These are phyloP conservation scores for Pelobates cultripes DNA, from an alignment of 2,797 vertebrate genomes.

Conservation along the genomic window DNA sequence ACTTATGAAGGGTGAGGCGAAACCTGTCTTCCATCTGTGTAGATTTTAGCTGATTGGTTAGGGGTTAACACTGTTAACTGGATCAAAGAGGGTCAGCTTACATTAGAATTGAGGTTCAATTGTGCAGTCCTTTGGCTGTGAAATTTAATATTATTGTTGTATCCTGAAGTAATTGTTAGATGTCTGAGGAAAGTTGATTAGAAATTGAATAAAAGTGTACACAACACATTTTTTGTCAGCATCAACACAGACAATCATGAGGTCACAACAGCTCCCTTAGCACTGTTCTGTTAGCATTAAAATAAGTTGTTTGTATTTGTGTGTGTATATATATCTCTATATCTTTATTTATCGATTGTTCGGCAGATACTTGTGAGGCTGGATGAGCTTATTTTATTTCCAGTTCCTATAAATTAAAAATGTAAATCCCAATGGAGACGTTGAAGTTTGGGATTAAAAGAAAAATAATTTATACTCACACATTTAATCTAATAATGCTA, in stretches of 20 bases:
- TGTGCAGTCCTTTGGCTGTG: conserved; percentile 67
- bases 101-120: conserved; percentile 67
- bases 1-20: background rate
- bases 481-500: no score
- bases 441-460: background rate
- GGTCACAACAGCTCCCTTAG: conserved; percentile 48
- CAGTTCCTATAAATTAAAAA: background rate
- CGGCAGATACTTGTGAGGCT: conserved; percentile 61
- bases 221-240: conserved; percentile 59
- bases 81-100: conserved; percentile 72
- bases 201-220: conserved; percentile 64
- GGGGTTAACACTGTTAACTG: conserved; percentile 53
- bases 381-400: conserved; percentile 41
- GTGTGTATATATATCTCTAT: background rate
- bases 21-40: background rate
- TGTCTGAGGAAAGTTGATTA: conserved; percentile 70
- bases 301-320: conserved; percentile 56
- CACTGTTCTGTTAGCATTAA: conserved; percentile 62
- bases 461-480: no score
- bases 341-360: conserved; percentile 47
- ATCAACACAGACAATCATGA: conserved; percentile 45
- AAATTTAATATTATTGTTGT: conserved; percentile 75
- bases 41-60: no score
- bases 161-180: conserved; percentile 69
- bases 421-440: background rate